Conservation (phyloP, 2,888 invertebrate genomes). For the Apoderus coryli region DNA sequence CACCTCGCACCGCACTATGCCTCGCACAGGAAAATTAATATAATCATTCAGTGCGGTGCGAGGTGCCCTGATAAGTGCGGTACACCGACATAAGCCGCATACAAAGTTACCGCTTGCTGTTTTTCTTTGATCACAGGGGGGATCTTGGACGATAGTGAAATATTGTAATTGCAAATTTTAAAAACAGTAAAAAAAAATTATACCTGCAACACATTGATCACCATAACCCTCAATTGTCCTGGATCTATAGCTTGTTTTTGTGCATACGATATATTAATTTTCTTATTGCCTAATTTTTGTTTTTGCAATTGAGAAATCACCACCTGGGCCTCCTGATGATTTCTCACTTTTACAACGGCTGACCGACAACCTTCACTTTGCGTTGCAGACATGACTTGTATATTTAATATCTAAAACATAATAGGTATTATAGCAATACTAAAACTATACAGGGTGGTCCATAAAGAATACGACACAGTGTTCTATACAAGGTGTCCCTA, state of each 20-base stretch:
- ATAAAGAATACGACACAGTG: too few relatives aligned
- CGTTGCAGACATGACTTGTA: too few relatives aligned
- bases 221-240: conserved; percentile 50
- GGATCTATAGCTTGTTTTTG: conserved; percentile 49
- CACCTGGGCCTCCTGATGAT: conserved; percentile 47
- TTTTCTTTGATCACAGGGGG: too few relatives aligned
- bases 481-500: too few relatives aligned
- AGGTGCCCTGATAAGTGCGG: too few relatives aligned
- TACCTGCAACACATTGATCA: conserved; percentile 53
- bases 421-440: conserved; percentile 6
- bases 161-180: not conserved
- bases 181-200: conserved; percentile 7
- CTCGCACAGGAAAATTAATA: too few relatives aligned
- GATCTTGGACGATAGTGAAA: too few relatives aligned
- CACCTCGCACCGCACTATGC: too few relatives aligned
- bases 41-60: too few relatives aligned
- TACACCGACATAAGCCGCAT: too few relatives aligned
- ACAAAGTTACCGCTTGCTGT: too few relatives aligned
- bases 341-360: conserved; percentile 55
- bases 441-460: too few relatives aligned
- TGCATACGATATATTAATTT: conserved; percentile 62
- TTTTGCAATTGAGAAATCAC: conserved; percentile 75
- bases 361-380: conserved; percentile 54
- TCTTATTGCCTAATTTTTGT: conserved; percentile 64
- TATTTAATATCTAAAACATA: conserved; percentile 38